Evolutionary conservation across 2,797 vertebrate species (phyloP).

Genomic region (Micromesistius poutassou): DNA sequence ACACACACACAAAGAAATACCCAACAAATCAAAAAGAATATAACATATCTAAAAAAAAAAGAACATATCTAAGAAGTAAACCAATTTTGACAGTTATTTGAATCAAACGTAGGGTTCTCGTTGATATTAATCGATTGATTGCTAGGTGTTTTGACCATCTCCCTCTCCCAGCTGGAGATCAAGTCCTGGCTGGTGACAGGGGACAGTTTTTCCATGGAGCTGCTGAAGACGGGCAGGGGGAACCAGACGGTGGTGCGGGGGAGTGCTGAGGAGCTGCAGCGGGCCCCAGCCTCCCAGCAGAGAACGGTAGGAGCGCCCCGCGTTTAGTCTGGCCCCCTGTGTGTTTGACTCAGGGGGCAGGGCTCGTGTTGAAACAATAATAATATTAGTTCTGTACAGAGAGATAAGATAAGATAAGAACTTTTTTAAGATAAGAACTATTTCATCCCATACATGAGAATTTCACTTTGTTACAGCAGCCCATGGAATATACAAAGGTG

Average conservation of each 20-base stretch:
- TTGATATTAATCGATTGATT: neutral
- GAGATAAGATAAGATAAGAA: no score
- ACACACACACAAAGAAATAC: no score
- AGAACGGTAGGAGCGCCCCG: constrained; percentile 76
- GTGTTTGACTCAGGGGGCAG: neutral
- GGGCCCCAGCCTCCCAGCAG: constrained; percentile 78
- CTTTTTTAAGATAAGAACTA: no score
- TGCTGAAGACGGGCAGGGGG: constrained; percentile 86
- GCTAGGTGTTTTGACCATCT: neutral
- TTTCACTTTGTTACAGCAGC: no score
- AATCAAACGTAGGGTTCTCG: neutral
- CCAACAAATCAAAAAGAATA: neutral
- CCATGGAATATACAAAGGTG: no score
- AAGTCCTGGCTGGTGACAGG: constrained; percentile 96
- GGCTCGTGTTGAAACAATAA: neutral
- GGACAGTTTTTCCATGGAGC: constrained; percentile 91
- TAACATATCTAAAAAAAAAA: no score
- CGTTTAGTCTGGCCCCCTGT: neutral
- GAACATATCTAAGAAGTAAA: no score
- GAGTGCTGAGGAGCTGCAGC: constrained; percentile 82
- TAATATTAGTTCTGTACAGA: neutral
- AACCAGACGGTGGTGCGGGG: constrained; percentile 82
- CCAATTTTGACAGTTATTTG: no score
- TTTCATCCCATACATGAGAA: no score
- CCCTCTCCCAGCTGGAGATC: constrained; percentile 84